phyloP scores from a whole-genome alignment of 2,113 vertebrate genomes.

The Grus americana region DNA sequence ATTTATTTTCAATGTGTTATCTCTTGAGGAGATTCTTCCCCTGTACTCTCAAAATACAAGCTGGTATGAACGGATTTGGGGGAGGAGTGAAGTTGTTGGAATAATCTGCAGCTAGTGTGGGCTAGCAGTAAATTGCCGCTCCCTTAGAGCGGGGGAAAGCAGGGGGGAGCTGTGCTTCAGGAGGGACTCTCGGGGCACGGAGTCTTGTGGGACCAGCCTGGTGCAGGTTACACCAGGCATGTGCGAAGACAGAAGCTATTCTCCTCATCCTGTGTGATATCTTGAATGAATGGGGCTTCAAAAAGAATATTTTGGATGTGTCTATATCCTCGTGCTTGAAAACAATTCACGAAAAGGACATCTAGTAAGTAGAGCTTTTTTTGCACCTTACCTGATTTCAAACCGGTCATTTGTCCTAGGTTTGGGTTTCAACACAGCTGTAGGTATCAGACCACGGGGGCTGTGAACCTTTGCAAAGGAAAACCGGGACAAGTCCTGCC shows the following conservation, averaged over 20 bases:
- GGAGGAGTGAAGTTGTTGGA: conserved; percentile 40
- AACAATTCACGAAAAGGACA: conserved; percentile 7
- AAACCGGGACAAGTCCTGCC: neutral
- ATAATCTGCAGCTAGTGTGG: conserved; percentile 48
- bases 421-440: neutral
- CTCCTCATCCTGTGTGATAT: neutral
- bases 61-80: conserved; percentile 47
- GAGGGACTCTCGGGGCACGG: neutral
- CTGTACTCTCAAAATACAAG: conserved; percentile 54
- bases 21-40: conserved; percentile 65
- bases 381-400: neutral
- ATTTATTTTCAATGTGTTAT: conserved; percentile 67
- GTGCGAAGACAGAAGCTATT: neutral
- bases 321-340: conserved; percentile 38
- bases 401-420: neutral
- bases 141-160: neutral
- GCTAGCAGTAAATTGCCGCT: conserved; percentile 46
- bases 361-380: conserved; percentile 12
- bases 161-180: neutral
- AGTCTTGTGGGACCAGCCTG: neutral
- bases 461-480: neutral
- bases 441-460: neutral
- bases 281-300: neutral
- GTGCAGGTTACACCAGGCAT: neutral
- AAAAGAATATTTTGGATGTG: neutral